These are phyloP conservation scores for Sphyrna mokarran DNA, from an alignment of 2,113 vertebrate species.

Conservation along the genomic window DNA sequence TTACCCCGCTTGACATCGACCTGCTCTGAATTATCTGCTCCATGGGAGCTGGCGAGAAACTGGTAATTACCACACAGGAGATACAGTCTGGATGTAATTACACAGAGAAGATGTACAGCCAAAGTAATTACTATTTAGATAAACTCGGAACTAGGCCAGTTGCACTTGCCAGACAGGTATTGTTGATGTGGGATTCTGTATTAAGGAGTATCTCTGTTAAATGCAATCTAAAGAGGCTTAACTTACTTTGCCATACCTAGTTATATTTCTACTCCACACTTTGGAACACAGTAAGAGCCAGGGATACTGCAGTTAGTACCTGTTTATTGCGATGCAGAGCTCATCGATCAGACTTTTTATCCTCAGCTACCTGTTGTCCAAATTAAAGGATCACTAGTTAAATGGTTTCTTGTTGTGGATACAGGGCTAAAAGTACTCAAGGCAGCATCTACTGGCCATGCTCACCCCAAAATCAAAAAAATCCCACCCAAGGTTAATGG, in stretches of 20 bases:
- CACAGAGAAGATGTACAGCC: slow-evolving; percentile 9
- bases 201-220: background rate
- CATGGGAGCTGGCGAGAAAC: slow-evolving; percentile 1
- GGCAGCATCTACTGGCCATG: too few species aligned
- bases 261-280: too few species aligned
- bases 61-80: slow-evolving; percentile 33
- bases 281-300: background rate
- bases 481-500: too few species aligned
- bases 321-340: background rate
- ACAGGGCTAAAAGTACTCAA: too few species aligned
- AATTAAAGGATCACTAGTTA: background rate
- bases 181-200: background rate
- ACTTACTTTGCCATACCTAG: background rate
- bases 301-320: background rate
- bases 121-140: slow-evolving; percentile 16
- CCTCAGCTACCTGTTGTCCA: background rate
- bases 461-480: too few species aligned
- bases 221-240: background rate
- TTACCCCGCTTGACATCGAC: background rate
- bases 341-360: background rate
- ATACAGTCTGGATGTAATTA: slow-evolving; percentile 22
- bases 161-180: slow-evolving; percentile 6
- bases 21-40: slow-evolving; percentile 30
- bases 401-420: background rate
- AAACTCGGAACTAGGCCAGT: background rate